Base-by-base conservation (phyloP, 2,113 vertebrate species). In the Progne subis region DNA sequence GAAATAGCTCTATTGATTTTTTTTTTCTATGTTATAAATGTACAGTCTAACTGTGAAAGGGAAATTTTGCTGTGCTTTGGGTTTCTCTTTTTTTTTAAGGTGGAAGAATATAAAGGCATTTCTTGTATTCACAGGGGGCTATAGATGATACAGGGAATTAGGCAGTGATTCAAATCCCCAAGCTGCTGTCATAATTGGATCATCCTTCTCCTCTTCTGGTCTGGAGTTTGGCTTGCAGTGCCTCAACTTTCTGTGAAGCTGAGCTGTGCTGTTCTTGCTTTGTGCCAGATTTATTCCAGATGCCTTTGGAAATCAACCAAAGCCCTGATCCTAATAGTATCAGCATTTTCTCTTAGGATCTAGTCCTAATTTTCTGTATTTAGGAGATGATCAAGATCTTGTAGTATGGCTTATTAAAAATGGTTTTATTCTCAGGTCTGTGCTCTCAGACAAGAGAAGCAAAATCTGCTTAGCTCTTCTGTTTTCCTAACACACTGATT, bases 171-270 rank as follows among this genome's bases (percentile, higher is more conserved):
- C 67, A 92, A 85, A 65, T 89, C 82, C 53, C 60, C 23, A 69
- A n/a, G 64, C 59, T 90, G 71, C 82, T 90, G 68, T 80, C 77
- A 72, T 94, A 81, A 86, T 88, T 97, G 84, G 83, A 92, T 89
- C 84, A 49, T 82, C 74, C 5, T 93, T 23, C 21, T 92, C 44
- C 17, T 91, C n/a, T 82, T 91, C 74, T 89, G 56, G 49, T 88
- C 69, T 95, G 89, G 70, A 77, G 44, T 90, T 92, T 85, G 29
- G 41, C 74, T 86, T 89, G 57, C 77, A 76, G n/a, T 71, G 17
- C 61, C 84, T 37, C 12, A 25, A 39, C 74, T 82, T 85, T 57
- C 52, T 69, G 39, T 67, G 78, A 57, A 79, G 63, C 74, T 92
- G 83, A 87, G 46, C 61, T 91, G 25, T 84, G 39, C 83, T 92